phyloP scores from a whole-genome alignment of 1,140 invertebrate species.

The Anastrepha obliqua region DNA sequence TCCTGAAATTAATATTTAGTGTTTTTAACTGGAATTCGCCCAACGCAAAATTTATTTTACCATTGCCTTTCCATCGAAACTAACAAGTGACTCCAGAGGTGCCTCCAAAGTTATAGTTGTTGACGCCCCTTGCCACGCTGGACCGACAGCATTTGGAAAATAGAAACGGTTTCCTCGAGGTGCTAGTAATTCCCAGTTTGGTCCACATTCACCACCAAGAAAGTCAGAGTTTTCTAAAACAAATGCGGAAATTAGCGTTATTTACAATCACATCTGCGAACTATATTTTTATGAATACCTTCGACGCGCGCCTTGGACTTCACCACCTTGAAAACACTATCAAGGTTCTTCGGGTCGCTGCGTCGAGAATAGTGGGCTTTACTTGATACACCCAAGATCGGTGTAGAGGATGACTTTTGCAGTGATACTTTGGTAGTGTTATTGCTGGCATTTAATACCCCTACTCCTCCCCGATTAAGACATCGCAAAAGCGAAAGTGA shows the following conservation, averaged over 20 bases:
- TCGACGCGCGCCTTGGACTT: constrained; percentile 64
- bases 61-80: constrained; percentile 62
- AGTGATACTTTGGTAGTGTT: constrained; percentile 43
- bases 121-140: constrained; percentile 78
- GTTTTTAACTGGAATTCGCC: not conserved
- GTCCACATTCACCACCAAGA: constrained; percentile 66
- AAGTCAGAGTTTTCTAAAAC: constrained; percentile 60
- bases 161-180: constrained; percentile 81
- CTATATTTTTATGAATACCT: constrained; percentile 58
- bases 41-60: not conserved
- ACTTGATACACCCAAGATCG: constrained; percentile 5
- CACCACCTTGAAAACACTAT: constrained; percentile 66
- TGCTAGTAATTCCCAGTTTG: constrained; percentile 80
- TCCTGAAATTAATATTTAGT: constrained; percentile 35
- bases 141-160: constrained; percentile 81
- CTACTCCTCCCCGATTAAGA: constrained; percentile 23
- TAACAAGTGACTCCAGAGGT: constrained; percentile 69
- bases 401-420: not conserved
- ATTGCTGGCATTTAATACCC: constrained; percentile 33
- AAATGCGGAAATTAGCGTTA: not conserved
- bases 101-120: constrained; percentile 75
- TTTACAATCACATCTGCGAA: not conserved
- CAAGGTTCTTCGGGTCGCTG: constrained; percentile 65
- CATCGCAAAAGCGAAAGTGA: constrained; percentile 57
- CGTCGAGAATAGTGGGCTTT: constrained; percentile 65